Evolutionary conservation across 1,140 invertebrate species (phyloP), one percentile per base, ranked within the genome.

Genomic region (Aphaenogaster ashmeadi): DNA sequence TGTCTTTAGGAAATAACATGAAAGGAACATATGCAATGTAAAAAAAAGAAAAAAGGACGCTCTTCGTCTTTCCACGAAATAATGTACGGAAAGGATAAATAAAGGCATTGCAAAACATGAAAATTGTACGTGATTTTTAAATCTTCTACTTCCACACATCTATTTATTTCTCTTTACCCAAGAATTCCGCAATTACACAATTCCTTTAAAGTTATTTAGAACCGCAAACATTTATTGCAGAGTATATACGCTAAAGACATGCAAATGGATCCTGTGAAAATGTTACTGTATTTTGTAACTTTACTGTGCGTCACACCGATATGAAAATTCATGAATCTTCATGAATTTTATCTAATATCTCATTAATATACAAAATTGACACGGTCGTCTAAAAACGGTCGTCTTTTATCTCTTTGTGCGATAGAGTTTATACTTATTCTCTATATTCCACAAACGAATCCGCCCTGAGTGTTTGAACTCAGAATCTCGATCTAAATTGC

Each of bases 51-150:
- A 62, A 36, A 79, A 72, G 47, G n/a, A 66, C 67, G 75, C 66
- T 38, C 89, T 80, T 87, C 91, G 91, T 91, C 83, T 91, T 78
- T 87, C 80, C 77, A 86, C 86, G 75, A 90, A 92, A 72, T 89
- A 88, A 91, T 94, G 93, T 94, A 94, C 80, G 89, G 87, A 90
- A 90, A 90, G 74, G 90, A 91, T 87, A 91, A 94, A 93, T 94
- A 94, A 94, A 94, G 91, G 93, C 93, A 93, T 93, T 94, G 91
- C 89, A 93, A 91, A 27, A 93, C 88, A 91, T 79, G 71, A 77
- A 90, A 77, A 83, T 79, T 47, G 56, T 86, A 47, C 6, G 7
- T 83, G 15, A 11, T 1, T 64, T 60, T 77, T 8, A 7, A 58
- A 44, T 60, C 3, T 38, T 52, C 0, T 13, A 80, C 1, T 66